Conservation (phyloP, 1,140 invertebrate species). For the Drosophila quadrilineata region DNA sequence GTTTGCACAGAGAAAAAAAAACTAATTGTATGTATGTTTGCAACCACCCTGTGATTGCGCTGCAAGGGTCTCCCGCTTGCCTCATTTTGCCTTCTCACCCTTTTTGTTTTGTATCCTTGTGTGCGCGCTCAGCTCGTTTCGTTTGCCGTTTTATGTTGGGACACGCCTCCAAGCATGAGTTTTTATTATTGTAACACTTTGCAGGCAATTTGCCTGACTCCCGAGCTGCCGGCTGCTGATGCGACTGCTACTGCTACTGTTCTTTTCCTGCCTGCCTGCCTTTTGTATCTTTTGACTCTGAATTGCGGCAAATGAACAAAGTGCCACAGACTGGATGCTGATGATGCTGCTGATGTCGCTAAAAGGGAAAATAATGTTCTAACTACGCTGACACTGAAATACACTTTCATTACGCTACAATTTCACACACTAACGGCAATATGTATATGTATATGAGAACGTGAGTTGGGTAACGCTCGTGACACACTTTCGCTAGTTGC, state of each 20-base stretch:
- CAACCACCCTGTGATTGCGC: conserved; percentile 29
- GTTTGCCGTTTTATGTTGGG: conserved; percentile 71
- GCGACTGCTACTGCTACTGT: conserved; percentile 7
- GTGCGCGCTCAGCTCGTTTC: conserved; percentile 27
- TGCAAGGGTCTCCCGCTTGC: conserved; percentile 17
- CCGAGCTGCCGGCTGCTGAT: conserved; percentile 65
- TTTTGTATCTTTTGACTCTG: conserved; percentile 37
- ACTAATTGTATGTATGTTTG: conserved; percentile 40
- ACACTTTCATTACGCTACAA: neutral
- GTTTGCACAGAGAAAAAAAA: conserved; percentile 37
- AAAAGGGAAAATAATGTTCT: neutral
- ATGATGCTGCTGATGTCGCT: neutral
- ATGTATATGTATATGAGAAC: too few relatives aligned
- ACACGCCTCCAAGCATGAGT: conserved; percentile 77
- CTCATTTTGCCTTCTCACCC: conserved; percentile 25
- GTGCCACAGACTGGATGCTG: conserved; percentile 7
- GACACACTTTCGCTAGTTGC: too few relatives aligned
- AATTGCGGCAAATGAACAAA: conserved; percentile 60
- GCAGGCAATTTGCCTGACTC: conserved; percentile 75
- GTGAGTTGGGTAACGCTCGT: too few relatives aligned
- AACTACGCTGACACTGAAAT: conserved; percentile 4
- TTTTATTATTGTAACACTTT: conserved; percentile 78
- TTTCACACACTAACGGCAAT: too few relatives aligned
- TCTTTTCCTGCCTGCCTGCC: conserved; percentile 23
- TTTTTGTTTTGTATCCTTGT: conserved; percentile 18